Conservation (phyloP, 2,113 vertebrate species). For the Dissostichus mawsoni region DNA sequence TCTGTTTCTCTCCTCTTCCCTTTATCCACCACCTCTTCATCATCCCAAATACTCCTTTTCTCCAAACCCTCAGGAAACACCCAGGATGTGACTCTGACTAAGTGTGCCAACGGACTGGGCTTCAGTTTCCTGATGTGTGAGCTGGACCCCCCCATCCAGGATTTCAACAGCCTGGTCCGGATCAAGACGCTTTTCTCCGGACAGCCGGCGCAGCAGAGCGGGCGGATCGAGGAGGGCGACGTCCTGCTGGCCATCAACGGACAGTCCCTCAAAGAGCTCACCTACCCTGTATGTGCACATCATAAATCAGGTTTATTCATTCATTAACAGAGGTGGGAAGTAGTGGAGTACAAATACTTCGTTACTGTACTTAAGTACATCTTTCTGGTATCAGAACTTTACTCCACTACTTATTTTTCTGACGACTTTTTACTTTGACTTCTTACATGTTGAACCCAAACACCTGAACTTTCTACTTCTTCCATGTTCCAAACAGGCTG, state of each 20-base stretch:
- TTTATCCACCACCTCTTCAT: too few relatives aligned
- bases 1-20: not conserved
- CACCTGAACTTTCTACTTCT: too few relatives aligned
- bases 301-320: not conserved
- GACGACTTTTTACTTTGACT: too few relatives aligned
- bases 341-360: too few relatives aligned
- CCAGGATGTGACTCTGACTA: slow-evolving; percentile 88
- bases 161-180: slow-evolving; percentile 81
- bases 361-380: too few relatives aligned
- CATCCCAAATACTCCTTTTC: not conserved
- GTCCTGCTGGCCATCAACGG: slow-evolving; percentile 90
- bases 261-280: slow-evolving; percentile 83
- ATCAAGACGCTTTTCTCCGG: slow-evolving; percentile 90
- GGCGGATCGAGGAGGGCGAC: slow-evolving; percentile 87
- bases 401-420: too few relatives aligned
- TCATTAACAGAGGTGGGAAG: too few relatives aligned
- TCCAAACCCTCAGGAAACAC: slow-evolving; percentile 80
- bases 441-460: too few relatives aligned
- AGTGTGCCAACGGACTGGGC: slow-evolving; percentile 87
- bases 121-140: slow-evolving; percentile 91
- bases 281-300: slow-evolving; percentile 85
- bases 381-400: too few relatives aligned
- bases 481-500: too few relatives aligned
- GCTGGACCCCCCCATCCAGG: slow-evolving; percentile 71
- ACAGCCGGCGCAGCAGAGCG: slow-evolving; percentile 89